Evolutionary conservation across 2,797 vertebrate species (phyloP), one percentile per base, ranked within the genome.

Genomic region (Hemitrygon akajei): DNA sequence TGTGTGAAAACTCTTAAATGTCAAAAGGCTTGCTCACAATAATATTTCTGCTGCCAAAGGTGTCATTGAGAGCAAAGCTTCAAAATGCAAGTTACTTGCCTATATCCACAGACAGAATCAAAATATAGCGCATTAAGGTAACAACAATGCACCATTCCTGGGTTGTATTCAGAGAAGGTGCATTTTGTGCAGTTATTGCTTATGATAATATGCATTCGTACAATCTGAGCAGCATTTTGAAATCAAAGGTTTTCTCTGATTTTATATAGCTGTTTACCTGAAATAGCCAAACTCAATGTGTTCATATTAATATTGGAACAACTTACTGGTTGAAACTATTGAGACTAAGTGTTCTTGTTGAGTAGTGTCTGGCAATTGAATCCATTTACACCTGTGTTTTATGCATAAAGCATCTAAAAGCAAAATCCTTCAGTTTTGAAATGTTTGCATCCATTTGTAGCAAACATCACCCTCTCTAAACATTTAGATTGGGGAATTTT

Each of bases 1-100:
- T 69, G 11, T 79, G 86, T 69, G n/a, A 69, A 37, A 69, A 22
- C 20, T 89, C 34, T 69, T 69, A 37, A 63, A 63, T 69, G 63
- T 89, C 60, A 20, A 69, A 89, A 37, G 30, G 63, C n/a, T 25
- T n/a, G 63, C n/a, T 66, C n/a, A 37, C 63, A 89, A 89, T 79
- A 34, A 79, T 89, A 89, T 89, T 89, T 69, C 86, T 89, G 60
- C 60, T 89, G n/a, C n/a, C n/a, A 89, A 89, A 89, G 89, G 18
- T 69, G 63, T 34, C 86, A 89, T 69, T 34, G n/a, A 89, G n/a
- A 69, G n/a, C 86, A 37, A 37, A 3, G n/a, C 66, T 89, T 69
- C 60, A 37, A 89, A 89, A 69, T 89, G n/a, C 60, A 80, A 20
- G 5, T 80, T 63, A 34, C n/a, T 18, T 66, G n/a, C 20, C 86